Evolutionary conservation across 2,888 invertebrate species (phyloP).

Genomic region (Automeris io): DNA sequence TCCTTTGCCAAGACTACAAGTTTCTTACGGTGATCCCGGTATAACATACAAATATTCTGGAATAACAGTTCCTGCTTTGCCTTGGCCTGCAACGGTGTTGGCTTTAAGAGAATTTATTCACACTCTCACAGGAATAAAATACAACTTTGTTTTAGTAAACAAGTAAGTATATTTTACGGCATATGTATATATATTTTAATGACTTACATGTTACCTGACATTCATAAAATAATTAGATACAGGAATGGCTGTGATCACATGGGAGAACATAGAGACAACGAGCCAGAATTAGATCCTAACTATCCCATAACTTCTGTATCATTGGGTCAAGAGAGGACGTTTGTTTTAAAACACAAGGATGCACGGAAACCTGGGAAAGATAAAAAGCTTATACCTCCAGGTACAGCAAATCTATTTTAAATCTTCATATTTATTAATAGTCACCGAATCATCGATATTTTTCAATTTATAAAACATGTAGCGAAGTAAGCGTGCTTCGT

Average conservation of each 20-base stretch:
- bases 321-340: constrained; percentile 80
- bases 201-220: not conserved
- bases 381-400: constrained; percentile 57
- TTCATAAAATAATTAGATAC: constrained; percentile 66
- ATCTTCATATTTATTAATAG: constrained; percentile 73
- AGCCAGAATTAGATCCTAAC: constrained; percentile 78
- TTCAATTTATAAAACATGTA: constrained; percentile 85
- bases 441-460: constrained; percentile 71
- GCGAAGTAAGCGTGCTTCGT: constrained; percentile 90
- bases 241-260: constrained; percentile 82
- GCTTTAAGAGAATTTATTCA: constrained; percentile 69
- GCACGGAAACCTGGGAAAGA: constrained; percentile 64
- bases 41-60: constrained; percentile 82
- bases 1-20: constrained; percentile 82
- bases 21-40: constrained; percentile 81
- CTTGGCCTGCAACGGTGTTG: constrained; percentile 76
- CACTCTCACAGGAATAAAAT: constrained; percentile 69
- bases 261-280: constrained; percentile 84
- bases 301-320: constrained; percentile 83
- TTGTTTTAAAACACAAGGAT: constrained; percentile 80
- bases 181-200: not conserved
- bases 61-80: constrained; percentile 77
- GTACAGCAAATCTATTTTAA: constrained; percentile 59
- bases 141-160: constrained; percentile 82
- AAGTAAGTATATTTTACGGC: constrained; percentile 61